Evolutionary conservation across 2,888 invertebrate genomes (phyloP).

Genomic region (Pantelozetes paolii): DNA sequence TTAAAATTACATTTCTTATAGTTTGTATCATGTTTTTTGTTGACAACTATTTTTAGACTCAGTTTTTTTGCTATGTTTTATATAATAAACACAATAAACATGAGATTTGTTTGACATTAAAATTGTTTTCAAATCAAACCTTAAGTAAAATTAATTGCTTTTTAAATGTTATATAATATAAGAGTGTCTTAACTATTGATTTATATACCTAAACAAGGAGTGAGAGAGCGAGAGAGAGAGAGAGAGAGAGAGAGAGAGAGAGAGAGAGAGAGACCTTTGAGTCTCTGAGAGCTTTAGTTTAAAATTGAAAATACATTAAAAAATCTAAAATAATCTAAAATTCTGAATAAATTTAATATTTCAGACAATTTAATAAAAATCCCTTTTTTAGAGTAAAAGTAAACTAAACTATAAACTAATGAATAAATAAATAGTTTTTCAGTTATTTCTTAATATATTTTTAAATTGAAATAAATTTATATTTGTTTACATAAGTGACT

Average conservation of each 20-base stretch:
- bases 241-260: not conserved
- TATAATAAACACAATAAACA: too few relatives aligned
- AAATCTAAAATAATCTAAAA: slow-evolving; percentile 6
- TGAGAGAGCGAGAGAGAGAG: not conserved
- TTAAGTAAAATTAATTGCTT: too few relatives aligned
- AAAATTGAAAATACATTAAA: slow-evolving; percentile 23
- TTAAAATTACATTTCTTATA: too few relatives aligned
- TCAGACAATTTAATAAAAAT: slow-evolving; percentile 23
- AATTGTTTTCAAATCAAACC: too few relatives aligned
- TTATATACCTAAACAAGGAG: too few relatives aligned
- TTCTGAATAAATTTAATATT: slow-evolving; percentile 13
- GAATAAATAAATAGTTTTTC: slow-evolving; percentile 23
- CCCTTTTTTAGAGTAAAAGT: not conserved
- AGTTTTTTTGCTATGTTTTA: too few relatives aligned
- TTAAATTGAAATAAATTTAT: slow-evolving; percentile 17
- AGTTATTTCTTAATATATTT: slow-evolving; percentile 13
- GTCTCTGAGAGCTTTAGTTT: not conserved
- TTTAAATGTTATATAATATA: too few relatives aligned
- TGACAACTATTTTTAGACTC: too few relatives aligned
- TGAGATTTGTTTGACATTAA: too few relatives aligned
- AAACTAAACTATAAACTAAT: slow-evolving; percentile 13
- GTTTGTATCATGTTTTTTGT: too few relatives aligned
- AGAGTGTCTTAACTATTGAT: too few relatives aligned
- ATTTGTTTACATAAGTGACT: not conserved
- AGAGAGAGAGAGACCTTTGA: too few relatives aligned